Percentiles rank a stretch among this genome's conserved stretches.
Evolutionary conservation across 2,113 vertebrate genomes (phyloP).

Genomic region (Thryonomys swinderianus): DNA sequence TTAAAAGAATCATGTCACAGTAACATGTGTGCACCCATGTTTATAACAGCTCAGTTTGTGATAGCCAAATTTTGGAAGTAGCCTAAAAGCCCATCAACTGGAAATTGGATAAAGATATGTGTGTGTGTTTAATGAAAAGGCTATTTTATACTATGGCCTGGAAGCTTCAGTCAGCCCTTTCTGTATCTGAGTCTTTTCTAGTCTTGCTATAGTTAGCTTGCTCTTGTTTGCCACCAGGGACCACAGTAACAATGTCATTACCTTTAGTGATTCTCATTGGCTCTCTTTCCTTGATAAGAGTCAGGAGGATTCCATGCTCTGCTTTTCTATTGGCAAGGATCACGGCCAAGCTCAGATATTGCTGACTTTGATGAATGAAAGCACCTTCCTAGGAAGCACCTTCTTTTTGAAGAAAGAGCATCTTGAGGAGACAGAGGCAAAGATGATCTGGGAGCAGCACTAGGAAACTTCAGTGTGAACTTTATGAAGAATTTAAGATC

Average conservation of each 20-base stretch:
- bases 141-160: slow-evolving; percentile 12
- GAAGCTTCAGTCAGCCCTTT: slow-evolving; percentile 6
- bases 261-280: not conserved
- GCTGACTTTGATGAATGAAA: slow-evolving; percentile 39
- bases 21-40: too few species aligned
- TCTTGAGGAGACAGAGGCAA: not conserved
- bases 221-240: slow-evolving; percentile 31
- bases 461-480: not conserved
- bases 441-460: slow-evolving; percentile 46
- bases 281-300: not conserved
- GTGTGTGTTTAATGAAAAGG: not conserved
- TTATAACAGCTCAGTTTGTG: too few species aligned
- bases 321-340: slow-evolving; percentile 16
- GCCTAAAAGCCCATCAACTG: too few species aligned
- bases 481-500: not conserved
- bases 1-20: too few species aligned
- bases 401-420: not conserved
- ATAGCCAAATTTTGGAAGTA: too few species aligned
- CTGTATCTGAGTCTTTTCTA: slow-evolving; percentile 23
- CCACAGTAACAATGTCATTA: not conserved
- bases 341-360: slow-evolving; percentile 23
- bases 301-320: not conserved
- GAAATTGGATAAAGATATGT: too few species aligned
- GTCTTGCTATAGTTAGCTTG: not conserved
- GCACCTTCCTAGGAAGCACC: slow-evolving; percentile 6